These are phyloP conservation scores for Drosophila suzukii DNA, from an alignment of 1,140 invertebrate genomes.

Conservation along the genomic window DNA sequence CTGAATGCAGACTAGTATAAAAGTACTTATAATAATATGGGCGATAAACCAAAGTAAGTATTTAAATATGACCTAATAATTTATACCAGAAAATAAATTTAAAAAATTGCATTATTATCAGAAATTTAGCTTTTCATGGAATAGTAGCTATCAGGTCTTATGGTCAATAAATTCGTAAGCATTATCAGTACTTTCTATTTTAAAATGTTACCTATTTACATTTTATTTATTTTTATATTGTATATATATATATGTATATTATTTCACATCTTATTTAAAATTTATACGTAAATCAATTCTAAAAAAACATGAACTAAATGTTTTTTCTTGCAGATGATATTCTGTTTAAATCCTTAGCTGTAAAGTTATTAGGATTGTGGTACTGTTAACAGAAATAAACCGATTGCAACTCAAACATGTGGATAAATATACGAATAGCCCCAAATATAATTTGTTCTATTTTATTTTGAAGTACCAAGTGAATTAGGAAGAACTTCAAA, in stretches of 20 bases:
- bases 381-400: too few relatives aligned
- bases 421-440: too few relatives aligned
- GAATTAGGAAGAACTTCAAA: too few relatives aligned
- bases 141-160: slow-evolving; percentile 66
- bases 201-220: slow-evolving; percentile 30
- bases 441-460: too few relatives aligned
- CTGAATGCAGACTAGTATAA: slow-evolving; percentile 26
- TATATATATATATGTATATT: not conserved
- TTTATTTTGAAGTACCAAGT: too few relatives aligned
- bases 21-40: slow-evolving; percentile 5
- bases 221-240: not conserved
- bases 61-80: not conserved
- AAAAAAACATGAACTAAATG: too few relatives aligned
- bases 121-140: slow-evolving; percentile 4
- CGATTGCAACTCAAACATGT: too few relatives aligned
- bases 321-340: too few relatives aligned
- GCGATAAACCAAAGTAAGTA: not conserved
- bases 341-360: too few relatives aligned
- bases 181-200: slow-evolving; percentile 39
- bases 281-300: too few relatives aligned
- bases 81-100: slow-evolving; percentile 1
- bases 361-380: too few relatives aligned
- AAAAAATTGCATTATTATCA: slow-evolving; percentile 12
- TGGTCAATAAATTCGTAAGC: slow-evolving; percentile 66
- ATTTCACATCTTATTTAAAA: not conserved